A percentile compares a stretch with the other conserved stretches of the same genome.
These are phyloP conservation scores for Abrostola triplasia DNA, from an alignment of 2,888 invertebrate species.

Conservation along the genomic window DNA sequence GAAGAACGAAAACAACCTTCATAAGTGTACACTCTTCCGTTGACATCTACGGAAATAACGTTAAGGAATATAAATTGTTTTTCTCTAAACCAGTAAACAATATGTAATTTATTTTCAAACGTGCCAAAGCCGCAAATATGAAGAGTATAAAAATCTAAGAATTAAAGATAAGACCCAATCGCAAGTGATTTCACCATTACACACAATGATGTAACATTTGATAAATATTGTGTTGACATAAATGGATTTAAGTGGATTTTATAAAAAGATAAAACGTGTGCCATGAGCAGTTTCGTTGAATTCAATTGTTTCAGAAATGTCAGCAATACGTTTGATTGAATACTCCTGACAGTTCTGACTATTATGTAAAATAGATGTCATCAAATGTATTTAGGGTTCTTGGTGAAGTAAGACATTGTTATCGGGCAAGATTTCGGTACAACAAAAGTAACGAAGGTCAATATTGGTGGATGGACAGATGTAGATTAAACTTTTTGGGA, in stretches of 20 bases:
- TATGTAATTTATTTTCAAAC: constrained; percentile 9
- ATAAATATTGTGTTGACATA: constrained; percentile 9
- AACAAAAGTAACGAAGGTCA: too few species aligned
- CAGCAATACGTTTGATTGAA: too few species aligned
- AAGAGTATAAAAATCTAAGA: constrained; percentile 18
- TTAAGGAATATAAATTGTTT: constrained; percentile 9
- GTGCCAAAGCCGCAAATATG: constrained; percentile 14
- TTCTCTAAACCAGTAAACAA: constrained; percentile 16
- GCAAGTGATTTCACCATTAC: constrained; percentile 31
- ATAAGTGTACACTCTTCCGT: too few species aligned
- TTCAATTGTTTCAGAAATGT: too few species aligned
- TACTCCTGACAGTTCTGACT: too few species aligned
- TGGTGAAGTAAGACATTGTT: too few species aligned
- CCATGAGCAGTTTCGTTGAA: constrained; percentile 14
- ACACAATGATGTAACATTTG: constrained; percentile 40
- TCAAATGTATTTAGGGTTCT: too few species aligned
- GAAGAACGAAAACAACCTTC: constrained; percentile 30
- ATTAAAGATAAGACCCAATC: constrained; percentile 33
- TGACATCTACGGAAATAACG: constrained; percentile 6
- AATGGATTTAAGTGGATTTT: constrained; percentile 13
- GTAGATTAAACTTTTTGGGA: too few species aligned
- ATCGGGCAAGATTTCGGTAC: too few species aligned
- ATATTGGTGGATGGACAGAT: too few species aligned
- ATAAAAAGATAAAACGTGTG: constrained; percentile 24
- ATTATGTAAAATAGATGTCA: too few species aligned